Base-by-base conservation (phyloP, 1,140 invertebrate genomes). In the Drosophila orena region DNA sequence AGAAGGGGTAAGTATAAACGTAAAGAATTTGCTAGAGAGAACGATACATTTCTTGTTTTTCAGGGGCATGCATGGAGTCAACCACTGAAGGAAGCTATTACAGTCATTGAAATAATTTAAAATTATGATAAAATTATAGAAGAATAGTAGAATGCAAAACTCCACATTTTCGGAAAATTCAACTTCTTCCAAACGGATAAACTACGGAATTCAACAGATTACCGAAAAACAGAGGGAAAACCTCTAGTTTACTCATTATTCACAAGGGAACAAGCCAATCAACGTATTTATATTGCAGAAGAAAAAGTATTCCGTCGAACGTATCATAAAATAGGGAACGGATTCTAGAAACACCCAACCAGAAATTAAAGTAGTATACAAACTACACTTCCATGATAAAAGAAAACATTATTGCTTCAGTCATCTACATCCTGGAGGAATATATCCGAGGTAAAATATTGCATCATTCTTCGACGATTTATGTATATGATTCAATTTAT, bases 401-500 rank as follows among this genome's bases (percentile, higher is more conserved):
- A 8, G 15, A 60, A 56, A 56, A 20, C 6, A 24, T 2, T 27
- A n/a, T 27, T 12, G 38, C 14, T 11, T 22, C 22, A 27, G 14
- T n/a, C n/a, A 35, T 12, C 14, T 20, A 30, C 49, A 35, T 61
- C 6, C n/a, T 17, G 22, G 14, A 34, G 42, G 34, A 34, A 30
- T 30, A 52, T 30, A 1, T 8, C 24, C 35, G 17, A 37, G 42
- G 54, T 62, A 15, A 30, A 59, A 34, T n/a, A 59, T 11, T 52
- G 30, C 15, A 52, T 12, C 30, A 52, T 20, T 60, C 20, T 20
- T 27, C 60, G 27, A 60, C 17, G 34, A 37, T 46, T 73, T 50
- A 7, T 72, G 68, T 73, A 72, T 73, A 73, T 86, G 44, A 71
- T 81, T 78, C 76, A 75, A 72, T 88, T 88, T 88, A 79, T 81